Conservation (phyloP, 2,797 vertebrate species). For the Spizella passerina region DNA sequence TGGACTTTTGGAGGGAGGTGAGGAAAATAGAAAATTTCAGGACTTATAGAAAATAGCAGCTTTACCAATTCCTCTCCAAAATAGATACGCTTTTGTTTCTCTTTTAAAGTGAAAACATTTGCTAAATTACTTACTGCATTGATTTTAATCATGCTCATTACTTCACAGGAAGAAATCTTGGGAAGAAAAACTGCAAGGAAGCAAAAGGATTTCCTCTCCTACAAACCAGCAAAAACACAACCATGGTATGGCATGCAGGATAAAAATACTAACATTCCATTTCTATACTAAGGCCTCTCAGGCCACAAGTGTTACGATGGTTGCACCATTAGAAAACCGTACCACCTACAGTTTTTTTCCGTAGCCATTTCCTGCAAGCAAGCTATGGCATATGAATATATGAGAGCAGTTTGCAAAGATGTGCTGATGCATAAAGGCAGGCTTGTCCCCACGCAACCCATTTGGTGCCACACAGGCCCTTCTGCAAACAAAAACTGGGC, state of each 20-base stretch:
- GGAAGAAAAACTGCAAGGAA: neutral
- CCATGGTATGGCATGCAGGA: fast-evolving
- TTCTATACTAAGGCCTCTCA: neutral
- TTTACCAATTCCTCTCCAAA: neutral
- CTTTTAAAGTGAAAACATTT: neutral
- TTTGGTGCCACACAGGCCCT: neutral
- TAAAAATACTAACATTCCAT: neutral
- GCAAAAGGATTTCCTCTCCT: neutral
- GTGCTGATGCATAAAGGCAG: neutral
- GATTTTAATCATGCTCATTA: neutral
- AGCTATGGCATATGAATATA: fast-evolving
- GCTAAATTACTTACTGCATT: neutral
- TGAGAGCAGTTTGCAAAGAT: neutral
- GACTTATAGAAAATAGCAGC: neutral
- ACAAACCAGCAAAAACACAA: neutral
- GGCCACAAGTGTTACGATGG: fast-evolving
- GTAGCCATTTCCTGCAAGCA: fast-evolving
- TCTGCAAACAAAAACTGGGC: neutral
- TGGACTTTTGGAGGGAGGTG: neutral
- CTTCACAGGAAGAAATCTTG: neutral
- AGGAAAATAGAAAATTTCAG: neutral
- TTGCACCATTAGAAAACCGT: neutral
- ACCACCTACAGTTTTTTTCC: neutral
- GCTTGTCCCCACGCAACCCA: neutral
- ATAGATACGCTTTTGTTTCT: neutral